Evolutionary conservation across 2,113 vertebrate species (phyloP).

Genomic region (Agelaius phoeniceus): DNA sequence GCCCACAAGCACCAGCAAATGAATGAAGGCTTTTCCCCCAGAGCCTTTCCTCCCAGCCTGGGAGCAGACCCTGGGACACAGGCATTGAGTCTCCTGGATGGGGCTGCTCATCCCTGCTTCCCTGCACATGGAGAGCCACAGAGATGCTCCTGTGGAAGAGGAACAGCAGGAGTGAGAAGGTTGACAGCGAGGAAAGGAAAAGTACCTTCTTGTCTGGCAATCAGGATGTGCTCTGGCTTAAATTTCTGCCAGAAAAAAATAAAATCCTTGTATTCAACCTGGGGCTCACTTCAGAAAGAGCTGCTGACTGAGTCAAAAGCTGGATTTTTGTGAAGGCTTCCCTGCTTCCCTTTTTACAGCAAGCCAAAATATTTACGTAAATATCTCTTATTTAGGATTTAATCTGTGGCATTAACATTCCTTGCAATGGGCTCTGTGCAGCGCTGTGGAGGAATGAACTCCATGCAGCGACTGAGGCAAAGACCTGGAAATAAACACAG

Average conservation of each 20-base stretch:
- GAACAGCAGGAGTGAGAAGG: background rate
- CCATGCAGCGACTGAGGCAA: background rate
- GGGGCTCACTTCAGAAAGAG: background rate
- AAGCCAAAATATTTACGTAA: slow-evolving; percentile 36
- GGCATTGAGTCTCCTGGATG: background rate
- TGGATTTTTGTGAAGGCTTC: background rate
- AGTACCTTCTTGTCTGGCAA: background rate
- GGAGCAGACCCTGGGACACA: background rate
- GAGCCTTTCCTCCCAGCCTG: background rate
- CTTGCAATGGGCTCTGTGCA: background rate
- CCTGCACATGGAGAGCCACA: accelerated
- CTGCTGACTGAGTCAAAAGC: slow-evolving; percentile 10
- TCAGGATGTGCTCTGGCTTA: background rate
- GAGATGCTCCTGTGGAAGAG: background rate
- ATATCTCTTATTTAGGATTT: slow-evolving; percentile 47
- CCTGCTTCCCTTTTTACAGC: background rate
- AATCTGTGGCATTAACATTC: slow-evolving; percentile 77
- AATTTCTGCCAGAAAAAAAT: background rate
- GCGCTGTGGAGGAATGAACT: background rate
- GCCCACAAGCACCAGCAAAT: background rate
- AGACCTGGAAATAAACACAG: background rate
- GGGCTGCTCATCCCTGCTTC: background rate
- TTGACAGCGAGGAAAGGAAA: background rate
- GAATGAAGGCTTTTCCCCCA: background rate
- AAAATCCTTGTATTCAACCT: background rate